A percentile compares a stretch with the other conserved stretches of the same genome.
These are phyloP conservation scores for Stegophylla sp. DNA, from an alignment of 2,888 invertebrate genomes.

Conservation along the genomic window DNA sequence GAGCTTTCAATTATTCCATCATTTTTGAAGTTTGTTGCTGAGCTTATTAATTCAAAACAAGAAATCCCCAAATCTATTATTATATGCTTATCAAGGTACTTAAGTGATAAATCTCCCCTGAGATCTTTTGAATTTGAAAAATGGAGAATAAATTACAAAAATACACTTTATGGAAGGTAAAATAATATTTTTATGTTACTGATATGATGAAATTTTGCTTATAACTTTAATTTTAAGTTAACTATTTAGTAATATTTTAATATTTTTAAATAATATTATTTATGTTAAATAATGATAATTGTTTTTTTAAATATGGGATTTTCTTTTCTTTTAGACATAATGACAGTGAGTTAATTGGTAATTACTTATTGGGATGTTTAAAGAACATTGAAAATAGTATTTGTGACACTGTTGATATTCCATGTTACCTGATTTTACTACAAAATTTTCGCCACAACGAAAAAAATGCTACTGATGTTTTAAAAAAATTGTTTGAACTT, in stretches of 20 bases:
- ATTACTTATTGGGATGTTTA: constrained; percentile 24
- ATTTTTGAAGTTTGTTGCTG: constrained; percentile 38
- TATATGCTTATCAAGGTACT: constrained; percentile 47
- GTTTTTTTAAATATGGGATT: no score
- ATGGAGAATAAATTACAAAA: constrained; percentile 49
- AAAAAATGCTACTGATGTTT: constrained; percentile 26
- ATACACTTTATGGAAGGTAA: constrained; percentile 54
- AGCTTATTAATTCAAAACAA: constrained; percentile 35
- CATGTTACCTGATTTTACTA: constrained; percentile 49
- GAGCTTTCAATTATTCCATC: constrained; percentile 39
- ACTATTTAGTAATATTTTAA: no score
- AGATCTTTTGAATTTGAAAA: constrained; percentile 28
- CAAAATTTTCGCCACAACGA: constrained; percentile 51
- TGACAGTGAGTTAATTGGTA: constrained; percentile 33
- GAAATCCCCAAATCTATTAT: constrained; percentile 46
- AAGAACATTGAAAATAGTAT: constrained; percentile 7
- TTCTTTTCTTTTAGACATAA: constrained; percentile 31
- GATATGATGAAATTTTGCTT: no score
- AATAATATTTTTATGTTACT: no score
- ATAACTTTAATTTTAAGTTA: neutral
- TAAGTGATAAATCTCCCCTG: constrained; percentile 45
- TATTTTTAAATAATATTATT: no score
- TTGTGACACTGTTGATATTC: constrained; percentile 24
- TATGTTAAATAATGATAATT: no score
- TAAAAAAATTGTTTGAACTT: constrained; percentile 17